Evolutionary conservation across 64 coral and sea anemone genomes (phyloP), one percentile per base, ranked within the genome.

Genomic region (Astreopora myriophthalma): DNA sequence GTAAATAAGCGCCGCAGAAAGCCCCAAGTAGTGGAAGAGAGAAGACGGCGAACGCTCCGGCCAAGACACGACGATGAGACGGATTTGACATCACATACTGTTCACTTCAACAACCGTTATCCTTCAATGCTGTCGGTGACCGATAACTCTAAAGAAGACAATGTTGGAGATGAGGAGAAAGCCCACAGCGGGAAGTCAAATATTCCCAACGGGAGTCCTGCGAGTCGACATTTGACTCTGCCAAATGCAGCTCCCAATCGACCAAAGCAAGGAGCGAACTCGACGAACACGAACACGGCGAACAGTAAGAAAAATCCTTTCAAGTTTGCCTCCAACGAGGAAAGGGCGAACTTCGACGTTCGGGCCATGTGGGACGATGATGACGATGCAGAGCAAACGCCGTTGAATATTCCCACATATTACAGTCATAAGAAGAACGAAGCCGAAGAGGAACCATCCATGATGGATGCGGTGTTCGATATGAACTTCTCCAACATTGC

Each of bases 91-190:
- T 89, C 82, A 9, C 91, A 90, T 30, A 90, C 91, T 0, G 74
- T 87, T 23, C 95, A 90, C 58, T 94, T 76, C 20, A 90, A 74
- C 74, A 90, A 90, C 29, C 69, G 73, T 30, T 79, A 91, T 39
- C 87, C 86, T 9, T 90, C 95, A 4, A 86, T 93, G 72, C 30
- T 90, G 23, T 92, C 94, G 9, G 64, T 89, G 12, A 70, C 85
- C 0, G 69, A 69, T 10, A 80, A 86, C 33, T 90, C 88, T 8
- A 85, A 48, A 70, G 93, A 86, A 4, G 86, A 96, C 1, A 71
- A 62, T 5, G 46, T 55, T 2, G 83, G 33, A 10, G 90, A 85
- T 16, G 90, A 92, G 7, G 66, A 40, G 33, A 85, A 66, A 34
- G 49, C 0, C 9, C 64, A 24, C 42, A 33, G 20, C 34, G 32